phyloP scores from a whole-genome alignment of 2,888 invertebrate genomes.

The Patella depressa region DNA sequence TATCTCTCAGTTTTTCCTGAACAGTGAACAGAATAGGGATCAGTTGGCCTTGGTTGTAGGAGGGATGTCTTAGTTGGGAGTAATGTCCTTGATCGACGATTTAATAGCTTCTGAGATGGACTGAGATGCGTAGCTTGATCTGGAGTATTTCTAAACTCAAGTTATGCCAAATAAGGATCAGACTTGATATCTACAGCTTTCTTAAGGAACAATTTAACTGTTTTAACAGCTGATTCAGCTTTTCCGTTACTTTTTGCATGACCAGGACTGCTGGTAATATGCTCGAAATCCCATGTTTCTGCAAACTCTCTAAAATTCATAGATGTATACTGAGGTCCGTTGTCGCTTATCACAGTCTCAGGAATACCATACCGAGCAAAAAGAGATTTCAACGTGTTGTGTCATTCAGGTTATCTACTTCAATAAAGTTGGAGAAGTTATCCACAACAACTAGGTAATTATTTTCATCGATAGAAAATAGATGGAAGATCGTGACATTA shows the following conservation, averaged over 20 bases:
- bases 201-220: conserved; percentile 7
- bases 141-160: conserved; percentile 16
- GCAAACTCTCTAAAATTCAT: conserved; percentile 17
- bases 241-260: conserved; percentile 20
- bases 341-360: conserved; percentile 22
- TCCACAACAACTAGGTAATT: conserved; percentile 21
- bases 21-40: too few species aligned
- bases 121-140: conserved; percentile 1
- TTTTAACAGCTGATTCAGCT: conserved; percentile 25
- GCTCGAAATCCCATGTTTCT: conserved; percentile 12
- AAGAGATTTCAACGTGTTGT: conserved; percentile 20
- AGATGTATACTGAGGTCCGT: conserved; percentile 23
- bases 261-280: conserved; percentile 17
- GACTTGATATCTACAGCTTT: conserved; percentile 7
- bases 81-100: too few species aligned
- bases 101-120: background rate
- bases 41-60: too few species aligned
- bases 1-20: too few species aligned
- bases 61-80: too few species aligned
- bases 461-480: conserved; percentile 14
- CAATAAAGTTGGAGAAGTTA: conserved; percentile 19
- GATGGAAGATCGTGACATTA: conserved; percentile 10
- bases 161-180: conserved; percentile 15
- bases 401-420: conserved; percentile 18
- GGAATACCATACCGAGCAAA: conserved; percentile 29